phyloP scores from a whole-genome alignment of 2,797 vertebrate species.

The Hippopotamyrus pictus region DNA sequence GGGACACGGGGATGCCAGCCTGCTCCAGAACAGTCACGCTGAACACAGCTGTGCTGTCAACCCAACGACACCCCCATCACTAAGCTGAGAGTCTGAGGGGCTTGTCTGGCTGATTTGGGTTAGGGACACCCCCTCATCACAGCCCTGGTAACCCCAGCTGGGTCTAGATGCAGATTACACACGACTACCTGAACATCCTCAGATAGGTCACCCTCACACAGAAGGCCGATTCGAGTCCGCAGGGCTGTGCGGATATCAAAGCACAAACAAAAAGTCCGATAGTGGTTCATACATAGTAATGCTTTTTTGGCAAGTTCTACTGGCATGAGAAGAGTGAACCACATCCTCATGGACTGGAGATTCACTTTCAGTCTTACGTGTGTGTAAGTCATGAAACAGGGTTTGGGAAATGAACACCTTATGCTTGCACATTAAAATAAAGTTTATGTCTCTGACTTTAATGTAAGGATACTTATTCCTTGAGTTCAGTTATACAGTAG shows the following conservation, averaged over 20 bases:
- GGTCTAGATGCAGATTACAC: neutral
- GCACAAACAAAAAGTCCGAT: neutral
- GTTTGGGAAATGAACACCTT: neutral
- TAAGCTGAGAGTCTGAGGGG: neutral
- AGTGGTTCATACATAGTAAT: neutral
- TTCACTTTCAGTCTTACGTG: neutral
- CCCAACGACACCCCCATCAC: neutral
- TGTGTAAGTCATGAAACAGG: neutral
- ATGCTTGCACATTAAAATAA: neutral
- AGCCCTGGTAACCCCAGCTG: neutral
- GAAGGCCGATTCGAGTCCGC: neutral
- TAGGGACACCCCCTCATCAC: neutral
- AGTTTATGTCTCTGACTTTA: neutral
- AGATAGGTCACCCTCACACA: neutral
- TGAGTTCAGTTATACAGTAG: neutral
- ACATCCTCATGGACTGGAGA: neutral
- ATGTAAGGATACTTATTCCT: neutral
- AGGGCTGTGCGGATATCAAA: neutral
- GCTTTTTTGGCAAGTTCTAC: neutral
- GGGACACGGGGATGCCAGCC: neutral
- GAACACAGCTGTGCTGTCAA: neutral
- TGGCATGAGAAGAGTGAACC: neutral
- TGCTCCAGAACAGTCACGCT: neutral
- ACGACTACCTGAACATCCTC: neutral
- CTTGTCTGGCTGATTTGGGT: neutral